A percentile compares a stretch with the other conserved stretches of the same genome.
Evolutionary conservation across 2,888 invertebrate species (phyloP).

Genomic region (Eupithecia tripunctaria): DNA sequence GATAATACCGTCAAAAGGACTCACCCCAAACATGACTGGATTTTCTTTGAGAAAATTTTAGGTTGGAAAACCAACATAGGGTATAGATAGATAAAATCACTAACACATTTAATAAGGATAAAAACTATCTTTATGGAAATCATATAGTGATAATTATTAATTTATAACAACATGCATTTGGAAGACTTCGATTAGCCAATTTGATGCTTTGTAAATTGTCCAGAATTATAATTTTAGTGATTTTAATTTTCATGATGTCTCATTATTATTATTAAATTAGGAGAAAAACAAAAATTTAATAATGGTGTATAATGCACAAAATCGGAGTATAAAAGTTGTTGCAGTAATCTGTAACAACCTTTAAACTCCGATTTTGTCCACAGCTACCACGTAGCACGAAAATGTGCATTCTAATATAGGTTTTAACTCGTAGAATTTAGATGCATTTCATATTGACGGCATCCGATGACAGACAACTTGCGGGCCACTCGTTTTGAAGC

Average conservation of each 20-base stretch:
- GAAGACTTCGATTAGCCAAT: conserved; percentile 62
- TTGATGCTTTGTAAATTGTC: neutral
- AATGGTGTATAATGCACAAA: neutral
- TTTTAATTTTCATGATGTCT: no score
- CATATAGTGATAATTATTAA: neutral
- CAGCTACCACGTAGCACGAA: no score
- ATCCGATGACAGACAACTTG: no score
- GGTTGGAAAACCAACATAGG: neutral
- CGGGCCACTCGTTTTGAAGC: no score
- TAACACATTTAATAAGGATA: neutral
- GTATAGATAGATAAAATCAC: neutral
- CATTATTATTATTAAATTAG: neutral
- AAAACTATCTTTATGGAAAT: neutral
- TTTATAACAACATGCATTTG: conserved; percentile 36
- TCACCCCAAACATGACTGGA: neutral
- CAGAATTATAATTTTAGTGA: no score
- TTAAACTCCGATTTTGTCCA: no score
- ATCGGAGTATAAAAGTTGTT: neutral
- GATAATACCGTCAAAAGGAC: no score
- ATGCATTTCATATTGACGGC: no score
- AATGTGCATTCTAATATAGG: no score
- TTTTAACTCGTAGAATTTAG: no score
- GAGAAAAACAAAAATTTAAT: neutral
- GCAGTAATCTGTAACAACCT: no score
- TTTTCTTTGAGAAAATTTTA: neutral